Conservation (phyloP, 2,888 invertebrate species). For the Schrankia costaestrigalis region DNA sequence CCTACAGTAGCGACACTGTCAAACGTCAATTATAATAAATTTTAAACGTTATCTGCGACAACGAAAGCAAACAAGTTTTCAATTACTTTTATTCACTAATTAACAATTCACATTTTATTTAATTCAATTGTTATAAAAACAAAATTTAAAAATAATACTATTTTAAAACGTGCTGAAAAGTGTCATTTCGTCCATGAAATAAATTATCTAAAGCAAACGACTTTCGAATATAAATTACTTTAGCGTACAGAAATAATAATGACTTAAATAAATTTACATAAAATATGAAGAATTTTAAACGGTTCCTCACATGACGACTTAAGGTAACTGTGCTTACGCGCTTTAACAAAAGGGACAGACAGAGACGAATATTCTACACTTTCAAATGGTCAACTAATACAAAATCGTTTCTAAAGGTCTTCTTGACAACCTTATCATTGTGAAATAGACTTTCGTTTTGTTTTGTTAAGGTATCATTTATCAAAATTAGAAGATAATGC, state of each 20-base stretch:
- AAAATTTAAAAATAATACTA: too few relatives aligned
- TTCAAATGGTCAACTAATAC: conserved; percentile 20
- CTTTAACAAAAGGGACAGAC: conserved; percentile 31
- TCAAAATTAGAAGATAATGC: too few relatives aligned
- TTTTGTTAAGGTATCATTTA: too few relatives aligned
- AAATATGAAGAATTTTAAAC: conserved; percentile 19
- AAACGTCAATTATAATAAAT: conserved; percentile 22
- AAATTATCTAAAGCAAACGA: background rate
- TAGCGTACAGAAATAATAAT: too few relatives aligned
- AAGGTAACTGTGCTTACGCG: conserved; percentile 25
- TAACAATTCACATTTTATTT: background rate
- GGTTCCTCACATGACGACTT: conserved; percentile 21
- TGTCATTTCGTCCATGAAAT: background rate
- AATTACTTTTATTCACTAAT: conserved; percentile 14
- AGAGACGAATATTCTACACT: conserved; percentile 31
- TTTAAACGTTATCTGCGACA: conserved; percentile 30
- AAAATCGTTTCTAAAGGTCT: conserved; percentile 22
- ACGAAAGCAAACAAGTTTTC: conserved; percentile 27
- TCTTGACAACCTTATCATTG: conserved; percentile 23
- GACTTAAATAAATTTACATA: conserved; percentile 20
- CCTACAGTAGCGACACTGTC: conserved; percentile 28
- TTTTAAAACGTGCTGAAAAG: too few relatives aligned
- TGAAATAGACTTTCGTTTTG: too few relatives aligned
- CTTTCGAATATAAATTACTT: conserved; percentile 1
- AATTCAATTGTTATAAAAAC: too few relatives aligned